Evolutionary conservation across 2,113 vertebrate genomes (phyloP), one percentile per base, ranked within the genome.

Genomic region (Tetrax tetrax): DNA sequence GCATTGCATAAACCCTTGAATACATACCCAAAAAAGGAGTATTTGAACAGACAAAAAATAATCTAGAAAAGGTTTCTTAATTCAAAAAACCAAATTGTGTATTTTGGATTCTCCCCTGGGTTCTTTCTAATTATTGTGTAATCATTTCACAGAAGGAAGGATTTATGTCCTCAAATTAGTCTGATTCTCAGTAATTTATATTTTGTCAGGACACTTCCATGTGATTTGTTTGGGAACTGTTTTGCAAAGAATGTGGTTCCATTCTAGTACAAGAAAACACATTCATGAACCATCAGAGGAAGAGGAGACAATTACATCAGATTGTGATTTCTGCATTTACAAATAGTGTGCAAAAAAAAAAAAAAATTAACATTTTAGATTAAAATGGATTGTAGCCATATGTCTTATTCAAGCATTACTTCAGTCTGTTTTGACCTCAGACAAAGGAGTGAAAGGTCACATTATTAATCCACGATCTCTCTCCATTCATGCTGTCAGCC

Each of bases 381-480:
- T 79, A 89, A 91, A 91, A 92, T 70, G 51, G 12, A 48, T 86
- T 95, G 27, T 43, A 65, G 48, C 4, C 21, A 29, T 87, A 57
- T 50, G 71, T 77, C 48, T 85, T 95, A 86, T 84, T 93, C 51
- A 92, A 83, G 12, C 53, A 74, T 60, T 79, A 24, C 38, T 87
- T 94, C 41, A 93, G 77, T 93, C 51, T 90, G 23, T 92, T 94
- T 94, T 97, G 83, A 87, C 53, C 68, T 96, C 31, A 35, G 80
- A 84, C 9, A 89, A 80, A 94, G 61, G 66, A 97, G 48, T 83
- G n/a, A 97, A 97, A 96, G 29, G 70, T 95, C 87, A 69, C 29
- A 79, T 84, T 96, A 94, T 95, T 89, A 96, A 97, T 93, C 66
- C 76, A 74, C 51, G 65, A 5, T 88, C n/a, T 84, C 27, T 90